These are phyloP conservation scores for Hydraecia micacea DNA, from an alignment of 2,888 invertebrate genomes.

Conservation along the genomic window DNA sequence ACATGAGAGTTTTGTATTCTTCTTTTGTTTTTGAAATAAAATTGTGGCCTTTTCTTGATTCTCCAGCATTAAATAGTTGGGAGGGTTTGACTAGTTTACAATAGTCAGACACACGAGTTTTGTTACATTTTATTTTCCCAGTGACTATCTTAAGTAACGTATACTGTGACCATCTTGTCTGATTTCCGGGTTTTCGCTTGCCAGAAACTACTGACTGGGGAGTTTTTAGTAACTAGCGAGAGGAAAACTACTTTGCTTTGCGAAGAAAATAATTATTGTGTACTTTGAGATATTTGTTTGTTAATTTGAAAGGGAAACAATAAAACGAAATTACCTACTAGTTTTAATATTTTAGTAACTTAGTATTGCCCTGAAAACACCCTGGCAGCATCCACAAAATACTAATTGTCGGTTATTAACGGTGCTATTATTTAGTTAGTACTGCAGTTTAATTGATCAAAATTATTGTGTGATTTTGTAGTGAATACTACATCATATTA, in stretches of 20 bases:
- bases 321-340: neutral
- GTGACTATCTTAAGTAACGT: neutral
- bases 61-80: neutral
- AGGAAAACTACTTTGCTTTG: too few species aligned
- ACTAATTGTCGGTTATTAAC: neutral
- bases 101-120: too few species aligned
- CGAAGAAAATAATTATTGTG: neutral
- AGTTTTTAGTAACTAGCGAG: neutral
- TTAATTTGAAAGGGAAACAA: neutral
- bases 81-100: neutral
- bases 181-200: neutral
- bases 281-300: neutral
- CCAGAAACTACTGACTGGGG: too few species aligned
- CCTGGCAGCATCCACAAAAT: neutral
- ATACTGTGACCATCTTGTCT: neutral
- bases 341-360: neutral
- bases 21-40: conserved; percentile 8
- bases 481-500: neutral
- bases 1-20: conserved; percentile 50
- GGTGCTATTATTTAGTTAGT: neutral
- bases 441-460: neutral
- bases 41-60: conserved; percentile 12
- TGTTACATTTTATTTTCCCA: neutral
- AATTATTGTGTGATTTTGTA: neutral
- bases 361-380: neutral